Conservation (phyloP, 2,113 vertebrate genomes). For the Amblyornis subalaris region DNA sequence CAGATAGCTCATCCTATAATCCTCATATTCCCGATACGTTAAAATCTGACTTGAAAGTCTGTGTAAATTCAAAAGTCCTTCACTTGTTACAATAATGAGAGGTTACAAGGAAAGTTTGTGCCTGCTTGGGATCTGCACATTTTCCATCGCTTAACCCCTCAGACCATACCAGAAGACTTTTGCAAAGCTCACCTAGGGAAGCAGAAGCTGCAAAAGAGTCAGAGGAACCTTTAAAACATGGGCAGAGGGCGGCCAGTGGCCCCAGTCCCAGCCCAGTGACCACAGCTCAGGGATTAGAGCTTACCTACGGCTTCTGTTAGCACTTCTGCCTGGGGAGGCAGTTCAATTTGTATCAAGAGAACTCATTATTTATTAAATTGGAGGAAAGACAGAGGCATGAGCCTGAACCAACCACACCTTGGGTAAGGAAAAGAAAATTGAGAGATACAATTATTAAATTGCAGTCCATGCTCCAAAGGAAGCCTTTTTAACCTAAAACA, state of each 20-base stretch:
- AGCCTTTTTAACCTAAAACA: not conserved
- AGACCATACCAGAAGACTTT: not conserved
- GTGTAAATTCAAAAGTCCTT: not conserved
- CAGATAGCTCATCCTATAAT: not conserved
- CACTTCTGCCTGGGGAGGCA: not conserved
- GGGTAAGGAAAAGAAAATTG: not conserved
- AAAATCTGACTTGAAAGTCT: not conserved
- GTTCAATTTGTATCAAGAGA: not conserved
- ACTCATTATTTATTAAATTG: not conserved
- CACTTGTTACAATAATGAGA: not conserved
- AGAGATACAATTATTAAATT: not conserved
- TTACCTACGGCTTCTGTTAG: not conserved
- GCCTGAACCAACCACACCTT: not conserved
- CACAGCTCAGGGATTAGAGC: not conserved
- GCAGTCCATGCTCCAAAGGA: not conserved
- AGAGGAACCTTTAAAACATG: not conserved
- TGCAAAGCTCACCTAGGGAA: not conserved
- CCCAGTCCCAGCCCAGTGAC: not conserved
- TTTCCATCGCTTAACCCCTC: not conserved
- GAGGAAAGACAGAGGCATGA: not conserved
- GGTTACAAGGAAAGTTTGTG: not conserved
- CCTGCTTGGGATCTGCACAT: not conserved
- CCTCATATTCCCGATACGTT: not conserved
- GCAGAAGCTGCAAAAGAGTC: not conserved
- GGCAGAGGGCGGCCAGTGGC: not conserved